These are phyloP conservation scores for Cryptus armator DNA, from an alignment of 2,888 invertebrate genomes.

Conservation along the genomic window DNA sequence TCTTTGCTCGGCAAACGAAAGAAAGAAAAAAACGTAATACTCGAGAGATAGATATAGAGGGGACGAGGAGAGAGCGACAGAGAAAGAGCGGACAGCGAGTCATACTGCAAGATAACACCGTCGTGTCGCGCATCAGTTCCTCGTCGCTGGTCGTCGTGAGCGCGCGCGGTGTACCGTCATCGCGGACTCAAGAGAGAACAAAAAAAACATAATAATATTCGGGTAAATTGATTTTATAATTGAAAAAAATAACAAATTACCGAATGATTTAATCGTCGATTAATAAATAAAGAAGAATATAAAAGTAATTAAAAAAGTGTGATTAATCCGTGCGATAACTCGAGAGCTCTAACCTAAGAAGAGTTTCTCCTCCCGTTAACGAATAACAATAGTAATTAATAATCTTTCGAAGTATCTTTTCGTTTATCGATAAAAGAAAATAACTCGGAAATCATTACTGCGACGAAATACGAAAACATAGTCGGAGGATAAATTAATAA, in stretches of 20 bases:
- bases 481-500: background rate
- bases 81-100: constrained; percentile 49
- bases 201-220: background rate
- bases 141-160: constrained; percentile 56
- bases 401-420: background rate
- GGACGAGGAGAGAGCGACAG: background rate
- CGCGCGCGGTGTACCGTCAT: constrained; percentile 41
- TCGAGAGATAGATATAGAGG: constrained; percentile 19
- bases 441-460: background rate
- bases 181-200: constrained; percentile 25
- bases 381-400: constrained; percentile 47
- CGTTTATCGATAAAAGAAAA: background rate
- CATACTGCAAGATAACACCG: constrained; percentile 48
- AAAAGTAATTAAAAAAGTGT: constrained; percentile 12
- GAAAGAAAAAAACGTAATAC: constrained; percentile 24
- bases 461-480: background rate
- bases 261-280: background rate
- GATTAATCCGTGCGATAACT: constrained; percentile 28
- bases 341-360: constrained; percentile 14
- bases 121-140: constrained; percentile 63
- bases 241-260: background rate
- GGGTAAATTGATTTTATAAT: background rate
- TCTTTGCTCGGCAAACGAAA: constrained; percentile 1
- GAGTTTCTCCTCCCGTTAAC: constrained; percentile 56
- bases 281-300: background rate